Evolutionary conservation across 2,113 vertebrate genomes (phyloP), one percentile per base, ranked within the genome.

Genomic region (Sturnus vulgaris): DNA sequence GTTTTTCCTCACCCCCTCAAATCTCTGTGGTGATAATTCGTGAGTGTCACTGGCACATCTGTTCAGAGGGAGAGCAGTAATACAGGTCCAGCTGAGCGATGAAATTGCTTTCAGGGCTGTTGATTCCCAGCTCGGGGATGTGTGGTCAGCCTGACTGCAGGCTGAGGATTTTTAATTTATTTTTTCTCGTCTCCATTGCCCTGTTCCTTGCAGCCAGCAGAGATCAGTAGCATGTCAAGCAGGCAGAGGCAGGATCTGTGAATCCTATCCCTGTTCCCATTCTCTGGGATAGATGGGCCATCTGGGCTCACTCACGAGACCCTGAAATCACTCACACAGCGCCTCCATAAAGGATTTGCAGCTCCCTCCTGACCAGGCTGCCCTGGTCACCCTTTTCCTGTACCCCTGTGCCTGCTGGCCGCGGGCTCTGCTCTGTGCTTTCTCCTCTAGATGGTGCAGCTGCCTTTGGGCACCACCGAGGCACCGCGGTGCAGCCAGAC

Each of bases 381-480:
- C 56, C 44, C 50, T n/a, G 37, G 7, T 53, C 18, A 31, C 24
- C 49, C 16, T 61, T 81, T 55, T 23, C 16, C 64, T 14, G 3
- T 1, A 12, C 30, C 17, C 22, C 30, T 15, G 40, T 24, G 33
- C 53, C 73, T 39, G 68, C 53, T 37, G 56, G 6, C 6, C 46
- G n/a, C 16, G 69, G 14, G 27, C 42, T 57, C 63, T 27, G 47
- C 59, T 66, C 35, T 5, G 12, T 18, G 35, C 24, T 78, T 82
- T 91, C 81, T 96, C 96, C 96, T 95, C 95, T 96, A 97, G 96
- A 86, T 97, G 96, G 95, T 96, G 96, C 95, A 55, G 69, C 90
- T 77, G 88, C 82, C 88, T 59, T 93, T 63, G 77, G 46, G 57
- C 92, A 90, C 39, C 65, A 15, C 4, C 12, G 42, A 25, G 31